Conservation (phyloP, 2,113 vertebrate species). For the Phalacrocorax brasilianus region DNA sequence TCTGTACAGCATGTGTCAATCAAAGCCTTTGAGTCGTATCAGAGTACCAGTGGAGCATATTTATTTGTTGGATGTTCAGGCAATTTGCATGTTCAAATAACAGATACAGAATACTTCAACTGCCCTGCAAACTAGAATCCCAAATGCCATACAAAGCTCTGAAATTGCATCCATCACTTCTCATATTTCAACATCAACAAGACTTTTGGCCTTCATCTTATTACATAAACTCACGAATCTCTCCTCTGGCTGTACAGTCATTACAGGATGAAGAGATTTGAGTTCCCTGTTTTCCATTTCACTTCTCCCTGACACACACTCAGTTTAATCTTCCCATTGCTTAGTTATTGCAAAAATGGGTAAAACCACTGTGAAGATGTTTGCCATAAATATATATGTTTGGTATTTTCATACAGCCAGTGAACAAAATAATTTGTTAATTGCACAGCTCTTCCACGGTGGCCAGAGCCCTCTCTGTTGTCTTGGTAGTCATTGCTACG, state of each 20-base stretch:
- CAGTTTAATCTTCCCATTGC: slow-evolving; percentile 2
- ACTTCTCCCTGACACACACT: not conserved
- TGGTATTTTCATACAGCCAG: not conserved
- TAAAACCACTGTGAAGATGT: not conserved
- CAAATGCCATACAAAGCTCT: not conserved
- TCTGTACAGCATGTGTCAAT: not conserved
- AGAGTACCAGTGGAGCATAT: not conserved
- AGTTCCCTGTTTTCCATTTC: not conserved
- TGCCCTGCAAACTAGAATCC: not conserved
- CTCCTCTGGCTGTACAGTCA: not conserved
- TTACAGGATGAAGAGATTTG: not conserved
- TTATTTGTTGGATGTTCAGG: not conserved
- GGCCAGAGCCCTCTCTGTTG: not conserved
- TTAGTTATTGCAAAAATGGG: not conserved
- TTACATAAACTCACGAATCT: not conserved
- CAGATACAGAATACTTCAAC: not conserved
- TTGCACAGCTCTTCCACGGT: rapidly evolving
- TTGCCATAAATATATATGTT: not conserved
- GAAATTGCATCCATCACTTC: not conserved
- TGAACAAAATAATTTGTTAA: not conserved
- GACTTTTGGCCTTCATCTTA: not conserved
- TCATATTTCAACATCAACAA: not conserved
- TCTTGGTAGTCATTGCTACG: not conserved
- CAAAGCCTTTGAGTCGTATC: not conserved
- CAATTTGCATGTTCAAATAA: not conserved